These are phyloP conservation scores for Cerceris rybyensis DNA, from an alignment of 2,888 invertebrate genomes.

Conservation along the genomic window DNA sequence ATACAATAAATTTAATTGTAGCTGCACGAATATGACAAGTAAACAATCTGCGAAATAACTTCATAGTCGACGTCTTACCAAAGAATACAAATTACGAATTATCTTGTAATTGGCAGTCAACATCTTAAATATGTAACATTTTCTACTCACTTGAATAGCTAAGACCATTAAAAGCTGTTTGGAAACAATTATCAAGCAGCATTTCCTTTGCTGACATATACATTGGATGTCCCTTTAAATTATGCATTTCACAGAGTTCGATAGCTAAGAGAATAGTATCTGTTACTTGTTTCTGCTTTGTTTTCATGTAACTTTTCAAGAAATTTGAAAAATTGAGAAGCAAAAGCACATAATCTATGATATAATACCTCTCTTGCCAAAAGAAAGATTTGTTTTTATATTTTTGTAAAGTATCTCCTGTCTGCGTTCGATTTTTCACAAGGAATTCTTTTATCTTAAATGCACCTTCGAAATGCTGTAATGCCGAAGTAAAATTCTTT, in stretches of 20 bases:
- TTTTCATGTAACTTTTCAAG: slow-evolving; percentile 48
- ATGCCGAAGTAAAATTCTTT: slow-evolving; percentile 59
- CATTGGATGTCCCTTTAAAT: slow-evolving; percentile 71
- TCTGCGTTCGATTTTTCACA: slow-evolving; percentile 31
- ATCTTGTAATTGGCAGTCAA: too few relatives aligned
- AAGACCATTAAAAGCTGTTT: slow-evolving; percentile 35
- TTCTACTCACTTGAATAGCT: slow-evolving; percentile 58
- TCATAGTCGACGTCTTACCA: too few relatives aligned
- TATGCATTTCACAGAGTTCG: slow-evolving; percentile 62
- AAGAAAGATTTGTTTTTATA: neutral
- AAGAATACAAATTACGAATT: too few relatives aligned
- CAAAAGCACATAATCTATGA: slow-evolving; percentile 70
- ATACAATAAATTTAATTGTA: too few relatives aligned
- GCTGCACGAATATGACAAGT: too few relatives aligned
- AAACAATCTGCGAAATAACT: too few relatives aligned
- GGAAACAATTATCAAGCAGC: slow-evolving; percentile 60
- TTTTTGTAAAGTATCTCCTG: neutral
- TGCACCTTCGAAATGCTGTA: slow-evolving; percentile 75
- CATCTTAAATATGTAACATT: slow-evolving; percentile 9
- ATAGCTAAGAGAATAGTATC: slow-evolving; percentile 63
- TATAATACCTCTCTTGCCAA: slow-evolving; percentile 65
- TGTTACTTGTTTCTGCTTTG: slow-evolving; percentile 43
- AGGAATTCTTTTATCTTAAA: slow-evolving; percentile 65
- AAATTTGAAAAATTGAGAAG: slow-evolving; percentile 73
- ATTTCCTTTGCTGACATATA: slow-evolving; percentile 66